Percentiles rank a stretch among this genome's conserved stretches.
Evolutionary conservation across 2,797 vertebrate species (phyloP).

Genomic region (Syndactyla subalaris): DNA sequence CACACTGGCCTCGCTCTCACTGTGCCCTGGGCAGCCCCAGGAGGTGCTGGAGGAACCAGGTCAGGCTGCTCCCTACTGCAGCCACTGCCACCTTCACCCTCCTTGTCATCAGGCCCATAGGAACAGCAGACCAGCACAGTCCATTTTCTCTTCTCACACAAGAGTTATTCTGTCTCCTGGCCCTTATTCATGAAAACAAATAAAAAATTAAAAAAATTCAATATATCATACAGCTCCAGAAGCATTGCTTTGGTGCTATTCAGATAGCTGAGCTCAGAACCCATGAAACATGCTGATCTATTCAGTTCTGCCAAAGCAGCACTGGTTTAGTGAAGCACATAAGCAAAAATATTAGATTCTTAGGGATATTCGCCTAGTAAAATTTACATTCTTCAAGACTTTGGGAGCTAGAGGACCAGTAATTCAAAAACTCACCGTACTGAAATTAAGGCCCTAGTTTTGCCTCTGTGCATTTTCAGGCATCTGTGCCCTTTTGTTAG

Average conservation of each 20-base stretch:
- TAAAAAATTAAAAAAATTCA: not conserved
- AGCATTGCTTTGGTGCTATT: not conserved
- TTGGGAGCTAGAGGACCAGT: not conserved
- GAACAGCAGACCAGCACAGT: not conserved
- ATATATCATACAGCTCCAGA: not conserved
- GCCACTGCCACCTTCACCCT: not conserved
- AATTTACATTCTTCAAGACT: not conserved
- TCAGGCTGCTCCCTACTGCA: not conserved
- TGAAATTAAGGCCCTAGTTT: not conserved
- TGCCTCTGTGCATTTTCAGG: not conserved
- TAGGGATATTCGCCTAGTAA: not conserved
- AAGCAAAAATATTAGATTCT: not conserved
- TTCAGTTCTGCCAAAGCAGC: not conserved
- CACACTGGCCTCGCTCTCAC: no score
- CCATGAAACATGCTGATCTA: not conserved
- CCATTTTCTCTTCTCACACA: not conserved
- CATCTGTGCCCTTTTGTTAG: not conserved
- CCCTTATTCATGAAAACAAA: not conserved
- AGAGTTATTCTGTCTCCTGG: not conserved
- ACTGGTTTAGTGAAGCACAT: not conserved
- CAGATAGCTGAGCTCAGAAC: not conserved
- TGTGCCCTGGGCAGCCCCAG: not conserved
- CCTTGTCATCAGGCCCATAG: not conserved
- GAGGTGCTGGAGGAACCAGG: not conserved
- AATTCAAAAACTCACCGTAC: not conserved